Base-by-base conservation (phyloP, 2,888 invertebrate species). In the Syritta pipiens region DNA sequence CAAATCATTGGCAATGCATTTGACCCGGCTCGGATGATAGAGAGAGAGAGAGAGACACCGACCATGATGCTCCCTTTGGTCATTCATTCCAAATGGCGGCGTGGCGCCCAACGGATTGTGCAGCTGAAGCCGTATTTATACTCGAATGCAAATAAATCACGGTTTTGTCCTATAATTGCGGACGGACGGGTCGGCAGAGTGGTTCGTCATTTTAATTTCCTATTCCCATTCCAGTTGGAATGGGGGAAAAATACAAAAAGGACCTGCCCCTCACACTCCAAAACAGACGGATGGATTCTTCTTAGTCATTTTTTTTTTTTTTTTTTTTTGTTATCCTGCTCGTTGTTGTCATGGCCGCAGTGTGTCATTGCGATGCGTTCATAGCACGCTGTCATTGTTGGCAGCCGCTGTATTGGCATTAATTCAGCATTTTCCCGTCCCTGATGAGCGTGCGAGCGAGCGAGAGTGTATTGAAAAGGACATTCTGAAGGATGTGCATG, bases 201-300 rank as follows among this genome's bases (percentile, higher is more conserved):
- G 24, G 53, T 40, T 63, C 51, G 51, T 77, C 76, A 65, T 77
- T 77, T 69, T 77, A 77, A 77, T 77, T 77, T 77, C 71, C 76
- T 59, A 68, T 57, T 55, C 24, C 30, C 57, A 28, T 40, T 37
- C 10, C 35, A 60, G 32, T 4, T 30, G 44, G n/a, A 28, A 19
- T n/a, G 1, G 14, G 12, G 20, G 12, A 4, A 10, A 7, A 46
- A 24, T 10, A 10, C 6, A 30, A 19, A 7, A 20, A 40, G 3
- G 10, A 5, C 2, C 4, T 4, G 10, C 20, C 24, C 5, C n/a
- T n/a, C n/a, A n/a, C n/a, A n/a, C n/a, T n/a, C n/a, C n/a, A n/a
- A n/a, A n/a, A n/a, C 37, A 17, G 37, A 14, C 2, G 17, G 14
- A 9, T 14, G 37, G 37, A 14, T 35, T 35, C 17, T 32, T 32